These are phyloP conservation scores for Actinemys pallida DNA, from an alignment of 2,113 vertebrate species.

Conservation along the genomic window DNA sequence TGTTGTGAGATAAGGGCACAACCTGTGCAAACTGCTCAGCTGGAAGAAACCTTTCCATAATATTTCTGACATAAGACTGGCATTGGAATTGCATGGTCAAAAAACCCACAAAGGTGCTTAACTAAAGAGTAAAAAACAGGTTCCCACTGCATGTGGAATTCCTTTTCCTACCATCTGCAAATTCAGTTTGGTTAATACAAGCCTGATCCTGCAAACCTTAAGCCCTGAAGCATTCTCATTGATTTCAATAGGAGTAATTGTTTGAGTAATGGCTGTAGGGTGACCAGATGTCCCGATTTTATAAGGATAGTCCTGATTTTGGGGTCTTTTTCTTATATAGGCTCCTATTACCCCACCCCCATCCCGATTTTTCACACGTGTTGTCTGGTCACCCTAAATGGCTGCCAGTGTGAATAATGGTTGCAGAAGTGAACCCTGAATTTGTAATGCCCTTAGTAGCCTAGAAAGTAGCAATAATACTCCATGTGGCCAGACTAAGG, in stretches of 20 bases:
- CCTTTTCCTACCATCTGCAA: neutral
- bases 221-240: neutral
- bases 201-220: neutral
- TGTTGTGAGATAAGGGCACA: neutral
- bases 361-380: no score
- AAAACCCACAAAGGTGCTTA: neutral
- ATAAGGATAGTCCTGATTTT: no score
- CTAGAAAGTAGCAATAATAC: neutral
- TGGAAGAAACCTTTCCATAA: neutral
- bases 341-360: no score
- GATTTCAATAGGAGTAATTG: neutral
- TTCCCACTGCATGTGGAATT: neutral
- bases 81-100: neutral
- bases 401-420: neutral
- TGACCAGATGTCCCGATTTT: no score
- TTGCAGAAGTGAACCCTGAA: neutral
- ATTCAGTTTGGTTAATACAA: neutral
- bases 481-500: neutral
- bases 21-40: neutral
- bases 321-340: no score
- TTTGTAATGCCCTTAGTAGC: neutral
- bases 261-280: neutral
- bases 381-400: neutral
- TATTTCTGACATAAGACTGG: neutral
- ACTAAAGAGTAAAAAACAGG: neutral